phyloP scores from a whole-genome alignment of 2,888 invertebrate species.

The Spicauda simplicius region DNA sequence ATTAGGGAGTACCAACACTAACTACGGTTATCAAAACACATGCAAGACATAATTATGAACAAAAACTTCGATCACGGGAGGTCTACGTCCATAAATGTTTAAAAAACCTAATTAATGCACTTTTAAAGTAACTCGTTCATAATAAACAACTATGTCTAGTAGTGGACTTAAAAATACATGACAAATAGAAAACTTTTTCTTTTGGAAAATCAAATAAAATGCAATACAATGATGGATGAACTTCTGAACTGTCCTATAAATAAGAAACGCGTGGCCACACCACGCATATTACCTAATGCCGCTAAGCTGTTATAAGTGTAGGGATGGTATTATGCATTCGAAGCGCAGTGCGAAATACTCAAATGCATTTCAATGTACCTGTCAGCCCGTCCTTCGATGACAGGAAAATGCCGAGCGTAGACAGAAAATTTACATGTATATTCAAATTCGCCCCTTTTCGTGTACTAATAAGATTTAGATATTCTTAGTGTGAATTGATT shows the following conservation, averaged over 20 bases:
- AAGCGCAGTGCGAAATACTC: constrained; percentile 38
- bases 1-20: too few relatives aligned
- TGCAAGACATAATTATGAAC: too few relatives aligned
- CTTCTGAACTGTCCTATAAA: background rate
- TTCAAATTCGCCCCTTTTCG: constrained; percentile 52
- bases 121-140: too few relatives aligned
- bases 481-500: constrained; percentile 18
- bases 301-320: constrained; percentile 31
- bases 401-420: constrained; percentile 71
- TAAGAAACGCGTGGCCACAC: background rate
- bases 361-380: constrained; percentile 49
- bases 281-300: constrained; percentile 27
- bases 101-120: too few relatives aligned
- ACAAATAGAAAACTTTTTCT: too few relatives aligned
- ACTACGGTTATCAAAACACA: too few relatives aligned
- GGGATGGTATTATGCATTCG: constrained; percentile 45
- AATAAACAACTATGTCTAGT: too few relatives aligned
- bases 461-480: constrained; percentile 43
- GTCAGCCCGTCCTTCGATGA: constrained; percentile 64
- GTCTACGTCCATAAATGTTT: too few relatives aligned
- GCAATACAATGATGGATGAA: too few relatives aligned
- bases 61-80: too few relatives aligned
- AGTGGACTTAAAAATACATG: too few relatives aligned
- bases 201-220: too few relatives aligned
- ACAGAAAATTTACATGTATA: constrained; percentile 67